Conservation (phyloP, 1,140 invertebrate genomes). For the Apis florea region DNA sequence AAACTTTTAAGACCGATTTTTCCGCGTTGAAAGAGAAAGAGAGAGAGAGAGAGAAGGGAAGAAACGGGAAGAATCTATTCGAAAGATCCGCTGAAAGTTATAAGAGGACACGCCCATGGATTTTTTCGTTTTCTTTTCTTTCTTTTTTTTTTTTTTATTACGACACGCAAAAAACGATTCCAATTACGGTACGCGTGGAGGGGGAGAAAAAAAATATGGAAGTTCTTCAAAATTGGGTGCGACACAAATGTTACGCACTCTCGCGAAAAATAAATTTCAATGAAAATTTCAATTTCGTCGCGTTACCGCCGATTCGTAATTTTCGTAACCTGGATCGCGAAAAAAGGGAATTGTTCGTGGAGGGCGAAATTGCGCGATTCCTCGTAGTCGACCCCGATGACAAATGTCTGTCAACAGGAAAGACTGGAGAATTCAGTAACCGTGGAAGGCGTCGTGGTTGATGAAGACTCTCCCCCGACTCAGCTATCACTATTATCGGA, state of each 20-base stretch:
- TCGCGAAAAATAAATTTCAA: background rate
- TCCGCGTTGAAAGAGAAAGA: background rate
- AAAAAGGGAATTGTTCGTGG: background rate
- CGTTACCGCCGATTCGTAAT: background rate
- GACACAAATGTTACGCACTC: background rate
- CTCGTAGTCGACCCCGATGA: conserved; percentile 53
- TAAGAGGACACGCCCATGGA: background rate
- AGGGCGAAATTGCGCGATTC: conserved; percentile 21
- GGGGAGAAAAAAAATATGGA: background rate
- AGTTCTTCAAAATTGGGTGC: background rate
- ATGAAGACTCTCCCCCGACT: conserved; percentile 53
- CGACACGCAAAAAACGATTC: too few species aligned
- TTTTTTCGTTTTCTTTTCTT: background rate
- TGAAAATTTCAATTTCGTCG: background rate
- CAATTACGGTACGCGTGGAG: too few species aligned
- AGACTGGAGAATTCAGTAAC: conserved; percentile 57
- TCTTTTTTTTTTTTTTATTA: too few species aligned
- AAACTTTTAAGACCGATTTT: conserved; percentile 46
- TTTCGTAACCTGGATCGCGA: background rate
- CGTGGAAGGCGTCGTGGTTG: conserved; percentile 16
- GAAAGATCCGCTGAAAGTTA: conserved; percentile 19
- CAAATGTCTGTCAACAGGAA: conserved; percentile 50
- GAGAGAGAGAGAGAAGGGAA: background rate
- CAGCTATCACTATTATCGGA: conserved; percentile 61
- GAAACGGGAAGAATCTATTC: too few species aligned